Base-by-base conservation (phyloP, 2,113 vertebrate genomes). In the Callionymus lyra region DNA sequence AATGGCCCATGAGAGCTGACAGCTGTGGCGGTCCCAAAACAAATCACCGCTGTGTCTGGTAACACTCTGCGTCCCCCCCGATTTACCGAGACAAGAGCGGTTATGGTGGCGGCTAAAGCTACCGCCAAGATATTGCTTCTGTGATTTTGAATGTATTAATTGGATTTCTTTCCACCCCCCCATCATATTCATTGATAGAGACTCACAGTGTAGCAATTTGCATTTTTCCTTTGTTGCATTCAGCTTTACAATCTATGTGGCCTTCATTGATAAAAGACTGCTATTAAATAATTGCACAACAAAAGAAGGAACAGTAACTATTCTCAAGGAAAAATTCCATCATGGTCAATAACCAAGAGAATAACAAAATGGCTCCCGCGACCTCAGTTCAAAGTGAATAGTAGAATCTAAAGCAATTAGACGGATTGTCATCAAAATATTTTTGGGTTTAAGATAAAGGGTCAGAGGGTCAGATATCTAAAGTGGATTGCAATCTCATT, bases 1-100 rank as follows among this genome's bases (percentile, higher is more conserved):
- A 55, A 63, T 40, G 49, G 47, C 68, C 75, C 68, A 82, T 54
- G 62, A 61, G 65, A 81, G 67, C 76, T 79, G 83, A 85, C 82
- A 87, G 82, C 65, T 63, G 69, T 72, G 72, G 73, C 68, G 72
- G 71, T 78, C 72, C 72, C 77, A 84, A 85, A 85, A 84, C 74
- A 81, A 84, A 85, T 83, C 82, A 81, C 68, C 48, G 63, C 74
- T 73, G 68, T 59, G 59, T 81, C 71, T 65, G 67, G 68, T 82
- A 82, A 83, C 77, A 77, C 72, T 69, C 63, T 32, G 71, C 67
- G 68, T 83, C 82, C 77, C 59, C n/a, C 44, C 41, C 50, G 68
- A 85, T 79, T 83, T 75, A 79, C 66, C 6, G 44, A 80, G 76
- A 80, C 46, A 36, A 73, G 65, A 65, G 65, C 55, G 4, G 50